Base-by-base conservation (phyloP, 1,140 invertebrate genomes). In the Monomorium pharaonis region DNA sequence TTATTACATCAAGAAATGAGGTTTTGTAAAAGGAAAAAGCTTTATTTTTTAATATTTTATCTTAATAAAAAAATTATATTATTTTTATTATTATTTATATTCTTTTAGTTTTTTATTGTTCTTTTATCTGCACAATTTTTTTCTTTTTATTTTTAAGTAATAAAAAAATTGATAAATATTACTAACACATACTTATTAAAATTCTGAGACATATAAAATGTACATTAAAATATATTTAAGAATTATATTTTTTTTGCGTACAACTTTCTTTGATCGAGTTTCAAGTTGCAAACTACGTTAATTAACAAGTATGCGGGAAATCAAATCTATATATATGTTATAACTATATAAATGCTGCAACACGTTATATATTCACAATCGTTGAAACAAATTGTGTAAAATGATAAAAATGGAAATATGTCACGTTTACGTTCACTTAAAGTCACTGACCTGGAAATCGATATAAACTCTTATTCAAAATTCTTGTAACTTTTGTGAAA, bases 11-110 rank as follows among this genome's bases (percentile, higher is more conserved):
- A 10, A 63, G 37, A 42, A 63, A 42, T 12, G 16, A 69, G 9
- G n/a, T 63, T 77, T 33, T 77, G 37, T 21, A 37, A 37, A 33
- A 42, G 30, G 27, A 54, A 37, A 77, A 16, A 60, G 3, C 18
- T 60, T 77, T 37, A 80, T 37, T 24, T 67, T 47, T 49, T n/a
- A n/a, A 4, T 2, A 77, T 37, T 65, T 65, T 33, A 49, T n/a
- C 49, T 77, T 67, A 21, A 21, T 1, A 67, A 16, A 12, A 67
- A 27, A 24, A 9, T 21, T 49, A 37, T 65, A 30, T 63, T 67
- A 30, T 37, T 78, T 51, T 51, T 49, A 47, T 62, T n/a, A 44
- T 47, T 47, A 14, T n/a, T 3, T 76, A 2, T 0, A 14, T 6
- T 24, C 27, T 9, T 30, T 44, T n/a, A n/a, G n/a, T 44, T 62